A percentile compares a stretch with the other conserved stretches of the same genome.
These are phyloP conservation scores for Dromococcyx pavoninus DNA, from an alignment of 2,797 vertebrate genomes.

Conservation along the genomic window DNA sequence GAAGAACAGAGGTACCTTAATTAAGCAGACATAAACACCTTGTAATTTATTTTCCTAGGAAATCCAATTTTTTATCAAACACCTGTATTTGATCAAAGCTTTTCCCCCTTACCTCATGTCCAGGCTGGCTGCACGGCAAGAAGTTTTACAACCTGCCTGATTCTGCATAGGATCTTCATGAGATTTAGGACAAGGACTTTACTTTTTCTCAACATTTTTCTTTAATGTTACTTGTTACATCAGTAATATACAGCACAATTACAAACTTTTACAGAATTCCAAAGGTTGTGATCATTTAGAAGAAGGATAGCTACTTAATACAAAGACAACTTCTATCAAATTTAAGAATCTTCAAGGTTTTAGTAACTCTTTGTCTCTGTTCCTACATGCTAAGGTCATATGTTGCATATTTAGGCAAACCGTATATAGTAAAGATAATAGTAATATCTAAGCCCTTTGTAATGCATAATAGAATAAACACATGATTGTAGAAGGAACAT, in stretches of 20 bases:
- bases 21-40: background rate
- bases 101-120: background rate
- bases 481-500: background rate
- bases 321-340: background rate
- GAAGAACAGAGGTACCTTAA: conserved; percentile 94
- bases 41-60: conserved; percentile 7
- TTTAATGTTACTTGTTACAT: background rate
- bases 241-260: background rate
- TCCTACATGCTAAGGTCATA: background rate
- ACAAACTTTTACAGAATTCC: background rate
- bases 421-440: background rate
- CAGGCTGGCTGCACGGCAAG: background rate
- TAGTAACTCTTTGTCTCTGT: background rate
- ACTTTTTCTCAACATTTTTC: background rate
- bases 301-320: background rate
- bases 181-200: background rate
- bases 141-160: background rate
- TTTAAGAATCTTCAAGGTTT: background rate
- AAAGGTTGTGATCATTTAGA: background rate
- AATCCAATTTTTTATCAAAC: background rate
- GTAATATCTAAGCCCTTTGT: background rate
- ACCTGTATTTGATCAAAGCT: background rate
- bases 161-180: background rate
- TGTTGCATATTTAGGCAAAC: background rate
- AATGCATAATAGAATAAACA: background rate